These are phyloP conservation scores for Cerastis leucographa DNA, from an alignment of 2,888 invertebrate genomes.

Conservation along the genomic window DNA sequence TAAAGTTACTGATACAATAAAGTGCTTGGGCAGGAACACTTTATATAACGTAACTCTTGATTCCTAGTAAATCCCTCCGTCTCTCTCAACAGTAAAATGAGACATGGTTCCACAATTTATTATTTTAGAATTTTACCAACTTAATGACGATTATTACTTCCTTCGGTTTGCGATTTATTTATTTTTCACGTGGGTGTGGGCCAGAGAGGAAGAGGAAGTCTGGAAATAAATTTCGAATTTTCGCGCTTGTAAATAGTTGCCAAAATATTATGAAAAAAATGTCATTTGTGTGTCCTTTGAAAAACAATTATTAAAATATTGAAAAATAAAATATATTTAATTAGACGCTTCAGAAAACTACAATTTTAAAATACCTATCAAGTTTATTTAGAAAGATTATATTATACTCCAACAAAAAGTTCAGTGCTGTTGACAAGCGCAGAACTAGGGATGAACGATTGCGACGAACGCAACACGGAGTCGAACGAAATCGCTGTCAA, in stretches of 20 bases:
- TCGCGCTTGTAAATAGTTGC: slow-evolving; percentile 5
- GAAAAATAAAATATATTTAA: neutral
- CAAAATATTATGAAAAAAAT: neutral
- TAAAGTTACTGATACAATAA: neutral
- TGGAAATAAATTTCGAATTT: neutral
- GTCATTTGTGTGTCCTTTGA: neutral
- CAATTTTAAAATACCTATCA: neutral
- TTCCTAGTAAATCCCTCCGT: neutral
- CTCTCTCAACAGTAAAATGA: neutral
- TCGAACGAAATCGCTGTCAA: neutral
- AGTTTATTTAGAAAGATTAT: neutral
- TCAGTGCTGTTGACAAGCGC: neutral
- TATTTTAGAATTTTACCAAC: neutral
- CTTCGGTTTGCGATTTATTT: neutral
- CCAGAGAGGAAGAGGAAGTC: neutral
- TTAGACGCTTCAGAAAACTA: neutral
- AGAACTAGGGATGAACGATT: neutral
- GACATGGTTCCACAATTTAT: neutral
- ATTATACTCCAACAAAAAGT: neutral
- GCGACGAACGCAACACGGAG: neutral
- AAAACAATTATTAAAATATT: neutral
- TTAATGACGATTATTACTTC: neutral
- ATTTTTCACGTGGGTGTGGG: too few species aligned
- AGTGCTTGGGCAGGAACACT: neutral
- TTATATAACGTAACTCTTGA: neutral